Evolutionary conservation across 2,113 vertebrate species (phyloP), one percentile per base, ranked within the genome.

Genomic region (Takifugu bimaculatus): DNA sequence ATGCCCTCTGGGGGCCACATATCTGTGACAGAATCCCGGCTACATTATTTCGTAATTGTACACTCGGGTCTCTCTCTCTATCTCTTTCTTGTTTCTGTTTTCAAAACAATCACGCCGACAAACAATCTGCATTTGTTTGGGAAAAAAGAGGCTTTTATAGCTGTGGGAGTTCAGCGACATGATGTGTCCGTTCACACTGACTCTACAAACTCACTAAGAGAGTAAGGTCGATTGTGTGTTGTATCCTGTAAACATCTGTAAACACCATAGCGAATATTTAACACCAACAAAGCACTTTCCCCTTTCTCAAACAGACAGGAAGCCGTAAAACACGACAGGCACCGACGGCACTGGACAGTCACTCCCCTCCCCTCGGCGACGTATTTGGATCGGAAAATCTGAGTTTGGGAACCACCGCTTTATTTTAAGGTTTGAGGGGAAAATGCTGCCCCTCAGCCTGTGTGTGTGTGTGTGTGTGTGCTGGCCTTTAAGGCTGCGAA

Each of bases 311-410:
- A 52, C 39, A 76, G 65, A 74, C 77, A 88, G 78, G 84, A 88
- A 87, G 78, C 79, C 53, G 61, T 74, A 72, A 72, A 79, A 50
- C 42, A 65, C 49, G 49, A 45, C 42, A 56, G 57, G 57, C 64
- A 57, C 50, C 55, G 49, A 32, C 5, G 42, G 4, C 25, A 51
- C 57, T 75, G 26, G 55, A 35, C 5, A 2, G 32, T 7, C 32
- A 4, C 5, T 7, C 32, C 32, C 2, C 32, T 7, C 32, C 32
- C 32, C 32, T 7, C 32, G 83, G 75, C 67, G 64, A 83, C 72
- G 66, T 78, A 81, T 87, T 86, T 85, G 83, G 85, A 72, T 80
- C 63, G 78, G 85, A 88, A 87, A 87, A 74, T 83, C 54, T 55
- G 5, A 61, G 58, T 81, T 82, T 75, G 72, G 77, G 78, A 77